phyloP scores from a whole-genome alignment of 1,140 invertebrate species.

The Drosophila yakuba region DNA sequence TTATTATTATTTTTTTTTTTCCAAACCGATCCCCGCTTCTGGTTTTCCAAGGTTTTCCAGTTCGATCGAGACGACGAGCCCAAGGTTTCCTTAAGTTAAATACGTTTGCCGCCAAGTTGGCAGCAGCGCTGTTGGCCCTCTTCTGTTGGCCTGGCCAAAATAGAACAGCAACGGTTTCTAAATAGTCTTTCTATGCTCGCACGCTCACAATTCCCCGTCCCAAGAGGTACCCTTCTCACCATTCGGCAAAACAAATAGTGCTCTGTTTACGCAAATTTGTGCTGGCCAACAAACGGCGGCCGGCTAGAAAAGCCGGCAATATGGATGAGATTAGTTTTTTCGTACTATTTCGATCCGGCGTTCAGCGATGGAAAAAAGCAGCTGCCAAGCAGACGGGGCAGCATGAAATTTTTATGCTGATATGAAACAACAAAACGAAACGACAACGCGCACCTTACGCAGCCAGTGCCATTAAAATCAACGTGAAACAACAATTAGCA shows the following conservation, averaged over 20 bases:
- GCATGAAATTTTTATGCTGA: slow-evolving; percentile 79
- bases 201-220: slow-evolving; percentile 4
- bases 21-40: slow-evolving; percentile 36
- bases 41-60: slow-evolving; percentile 82
- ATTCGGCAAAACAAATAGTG: slow-evolving; percentile 58
- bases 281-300: slow-evolving; percentile 22
- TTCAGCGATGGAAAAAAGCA: slow-evolving; percentile 38
- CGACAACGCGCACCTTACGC: slow-evolving; percentile 34
- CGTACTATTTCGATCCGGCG: slow-evolving; percentile 82
- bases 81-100: slow-evolving; percentile 72
- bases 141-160: slow-evolving; percentile 82
- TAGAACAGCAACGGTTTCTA: slow-evolving; percentile 83
- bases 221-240: slow-evolving; percentile 5
- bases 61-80: slow-evolving; percentile 59
- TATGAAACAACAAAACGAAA: slow-evolving; percentile 36
- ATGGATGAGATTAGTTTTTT: slow-evolving; percentile 81
- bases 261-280: slow-evolving; percentile 73
- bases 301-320: slow-evolving; percentile 67
- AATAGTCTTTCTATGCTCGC: slow-evolving; percentile 46
- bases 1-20: slow-evolving; percentile 12
- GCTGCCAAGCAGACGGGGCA: slow-evolving; percentile 19
- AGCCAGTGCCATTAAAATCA: slow-evolving; percentile 73
- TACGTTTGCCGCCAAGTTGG: slow-evolving; percentile 33
- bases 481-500: slow-evolving; percentile 80
- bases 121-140: slow-evolving; percentile 43